Base-by-base conservation (phyloP, 2,113 vertebrate species). In the Muscicapa adusta region DNA sequence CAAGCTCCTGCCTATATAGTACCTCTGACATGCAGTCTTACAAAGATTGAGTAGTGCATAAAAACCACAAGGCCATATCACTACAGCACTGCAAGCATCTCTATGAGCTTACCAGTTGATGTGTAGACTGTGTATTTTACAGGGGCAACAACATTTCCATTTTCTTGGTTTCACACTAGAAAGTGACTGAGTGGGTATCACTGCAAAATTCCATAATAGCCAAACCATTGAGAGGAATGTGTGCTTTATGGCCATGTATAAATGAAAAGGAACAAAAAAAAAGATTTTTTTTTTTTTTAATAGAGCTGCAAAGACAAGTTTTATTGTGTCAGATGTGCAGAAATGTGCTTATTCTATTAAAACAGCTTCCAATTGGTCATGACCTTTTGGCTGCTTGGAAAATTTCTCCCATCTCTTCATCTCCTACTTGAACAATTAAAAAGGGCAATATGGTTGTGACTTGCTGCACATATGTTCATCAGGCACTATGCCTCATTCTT, bases 111-210 rank as follows among this genome's bases (percentile, higher is more conserved):
- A 97, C 96, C 96, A 84, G 13, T 63, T 91, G 61, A 73, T 78
- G 96, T 65, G 45, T 97, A 93, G 61, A 97, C 58, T 84, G 73
- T 95, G 73, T 97, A 95, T 95, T 94, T 98, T 96, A 98, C 38
- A 93, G 96, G 89, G 34, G 96, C 97, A 93, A 97, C 47, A 71
- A 26, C 5, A 86, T 93, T 97, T 89, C 86, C 87, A 56, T 96
- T 94, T 82, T 97, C 96, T 63, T 62, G 29, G 94, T 98, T 67
- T 96, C 95, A 86, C 89, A 93, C 67, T 96, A 74, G 12, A 96
- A 98, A 91, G 96, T 95, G 83, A 88, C 15, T 1, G 85, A 96
- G 43, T 45, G 93, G 45, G 8, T 72, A 70, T 83, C 94, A 79
- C 96, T 96, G 60, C 14, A 73, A 73, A 95, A 96, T 74, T 97